phyloP scores from a whole-genome alignment of 2,797 vertebrate species.

The Varecia variegata region DNA sequence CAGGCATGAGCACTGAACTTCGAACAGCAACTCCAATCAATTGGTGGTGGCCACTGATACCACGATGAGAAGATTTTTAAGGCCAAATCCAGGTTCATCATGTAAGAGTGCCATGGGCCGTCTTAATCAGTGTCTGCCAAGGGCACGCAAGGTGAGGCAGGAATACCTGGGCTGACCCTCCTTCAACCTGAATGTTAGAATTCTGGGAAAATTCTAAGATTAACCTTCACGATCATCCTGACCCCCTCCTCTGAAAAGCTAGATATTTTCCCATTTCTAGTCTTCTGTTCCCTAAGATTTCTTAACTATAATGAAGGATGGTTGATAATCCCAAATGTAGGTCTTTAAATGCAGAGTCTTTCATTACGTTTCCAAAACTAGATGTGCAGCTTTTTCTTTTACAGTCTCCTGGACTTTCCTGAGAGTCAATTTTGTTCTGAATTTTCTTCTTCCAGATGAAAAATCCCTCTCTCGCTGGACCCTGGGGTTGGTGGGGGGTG shows the following conservation, averaged over 20 bases:
- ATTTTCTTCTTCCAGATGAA: neutral
- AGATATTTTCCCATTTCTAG: too few relatives aligned
- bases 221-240: neutral
- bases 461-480: neutral
- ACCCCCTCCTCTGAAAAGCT: neutral
- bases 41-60: neutral
- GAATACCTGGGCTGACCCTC: neutral
- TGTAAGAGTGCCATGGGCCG: neutral
- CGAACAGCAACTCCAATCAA: neutral
- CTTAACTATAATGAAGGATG: too few relatives aligned
- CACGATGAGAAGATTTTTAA: neutral
- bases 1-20: neutral
- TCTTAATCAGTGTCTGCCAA: neutral
- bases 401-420: neutral
- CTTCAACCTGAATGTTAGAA: neutral
- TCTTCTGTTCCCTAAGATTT: too few relatives aligned
- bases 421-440: neutral
- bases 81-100: neutral
- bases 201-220: neutral
- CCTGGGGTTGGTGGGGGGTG: neutral
- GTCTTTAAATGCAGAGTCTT: neutral
- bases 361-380: neutral
- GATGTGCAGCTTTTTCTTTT: neutral
- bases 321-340: too few relatives aligned
- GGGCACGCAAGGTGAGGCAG: neutral